Percentiles rank a stretch among this genome's conserved stretches.
Evolutionary conservation across 2,888 invertebrate species (phyloP).

Genomic region (Lithophane leautieri): DNA sequence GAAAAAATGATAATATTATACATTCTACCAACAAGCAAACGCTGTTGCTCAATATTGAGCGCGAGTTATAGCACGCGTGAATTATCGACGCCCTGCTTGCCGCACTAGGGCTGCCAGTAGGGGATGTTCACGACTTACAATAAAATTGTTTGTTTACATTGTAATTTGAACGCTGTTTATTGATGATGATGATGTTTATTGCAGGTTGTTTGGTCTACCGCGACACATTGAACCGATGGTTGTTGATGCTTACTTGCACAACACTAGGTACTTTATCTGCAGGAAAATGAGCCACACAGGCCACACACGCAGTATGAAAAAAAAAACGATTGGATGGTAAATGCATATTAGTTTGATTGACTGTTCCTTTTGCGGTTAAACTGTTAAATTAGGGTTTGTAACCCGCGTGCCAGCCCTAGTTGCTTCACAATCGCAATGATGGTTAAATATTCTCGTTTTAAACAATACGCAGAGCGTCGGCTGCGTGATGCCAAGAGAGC

Average conservation of each 20-base stretch:
- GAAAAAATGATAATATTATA: conserved; percentile 23
- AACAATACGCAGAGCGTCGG: conserved; percentile 42
- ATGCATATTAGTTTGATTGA: not conserved
- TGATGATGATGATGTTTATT: not conserved
- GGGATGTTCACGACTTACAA: too few relatives aligned
- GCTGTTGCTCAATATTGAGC: conserved; percentile 39
- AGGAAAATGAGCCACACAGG: not conserved
- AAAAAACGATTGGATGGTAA: not conserved
- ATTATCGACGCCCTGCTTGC: conserved; percentile 35
- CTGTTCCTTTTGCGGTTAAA: not conserved
- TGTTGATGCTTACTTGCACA: not conserved
- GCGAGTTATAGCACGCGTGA: conserved; percentile 47
- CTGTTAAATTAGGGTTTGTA: not conserved
- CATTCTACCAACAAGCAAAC: conserved; percentile 3
- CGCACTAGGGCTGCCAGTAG: conserved; percentile 17
- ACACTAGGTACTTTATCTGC: not conserved
- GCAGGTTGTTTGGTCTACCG: not conserved
- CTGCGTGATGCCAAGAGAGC: conserved; percentile 30
- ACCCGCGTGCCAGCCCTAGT: conserved; percentile 2
- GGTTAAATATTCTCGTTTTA: conserved; percentile 48
- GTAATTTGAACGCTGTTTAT: not conserved
- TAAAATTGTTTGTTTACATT: not conserved
- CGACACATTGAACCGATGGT: not conserved
- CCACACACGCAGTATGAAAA: not conserved
- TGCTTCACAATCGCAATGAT: conserved; percentile 25